These are phyloP conservation scores for Pituophis catenifer DNA, from an alignment of 2,113 vertebrate species.

Conservation along the genomic window DNA sequence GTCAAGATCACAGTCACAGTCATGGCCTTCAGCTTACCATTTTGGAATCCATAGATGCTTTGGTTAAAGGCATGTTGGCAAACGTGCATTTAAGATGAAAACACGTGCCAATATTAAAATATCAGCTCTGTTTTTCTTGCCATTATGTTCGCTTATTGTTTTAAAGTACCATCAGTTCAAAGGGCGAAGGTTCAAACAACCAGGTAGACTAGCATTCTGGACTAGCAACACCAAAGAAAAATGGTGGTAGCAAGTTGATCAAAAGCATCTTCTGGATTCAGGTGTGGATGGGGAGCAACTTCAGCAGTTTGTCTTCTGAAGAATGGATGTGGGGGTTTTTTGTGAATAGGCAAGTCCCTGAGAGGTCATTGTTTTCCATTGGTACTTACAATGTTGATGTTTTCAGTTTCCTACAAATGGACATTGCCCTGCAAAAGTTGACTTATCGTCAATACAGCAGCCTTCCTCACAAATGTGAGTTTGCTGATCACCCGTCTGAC, in stretches of 20 bases:
- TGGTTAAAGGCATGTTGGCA: background rate
- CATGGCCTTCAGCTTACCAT: background rate
- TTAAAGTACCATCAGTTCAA: background rate
- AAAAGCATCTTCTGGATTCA: background rate
- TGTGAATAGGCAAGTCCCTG: background rate
- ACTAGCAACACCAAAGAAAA: background rate
- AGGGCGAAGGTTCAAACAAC: background rate
- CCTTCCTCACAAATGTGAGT: background rate
- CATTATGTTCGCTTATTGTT: background rate
- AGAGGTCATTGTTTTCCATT: background rate
- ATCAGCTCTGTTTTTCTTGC: background rate
- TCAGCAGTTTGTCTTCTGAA: background rate
- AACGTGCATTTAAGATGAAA: background rate
- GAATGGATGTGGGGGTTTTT: background rate
- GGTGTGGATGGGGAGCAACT: background rate
- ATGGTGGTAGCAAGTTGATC: background rate
- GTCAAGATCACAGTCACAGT: background rate
- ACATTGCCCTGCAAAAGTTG: background rate
- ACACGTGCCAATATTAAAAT: background rate
- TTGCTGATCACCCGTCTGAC: background rate
- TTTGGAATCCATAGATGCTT: background rate
- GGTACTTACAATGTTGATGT: background rate
- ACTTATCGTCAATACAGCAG: background rate
- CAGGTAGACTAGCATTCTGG: background rate
- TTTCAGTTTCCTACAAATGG: background rate